A percentile compares a stretch with the other conserved stretches of the same genome.
phyloP scores from a whole-genome alignment of 2,113 vertebrate species.

The Aplodontia rufa region DNA sequence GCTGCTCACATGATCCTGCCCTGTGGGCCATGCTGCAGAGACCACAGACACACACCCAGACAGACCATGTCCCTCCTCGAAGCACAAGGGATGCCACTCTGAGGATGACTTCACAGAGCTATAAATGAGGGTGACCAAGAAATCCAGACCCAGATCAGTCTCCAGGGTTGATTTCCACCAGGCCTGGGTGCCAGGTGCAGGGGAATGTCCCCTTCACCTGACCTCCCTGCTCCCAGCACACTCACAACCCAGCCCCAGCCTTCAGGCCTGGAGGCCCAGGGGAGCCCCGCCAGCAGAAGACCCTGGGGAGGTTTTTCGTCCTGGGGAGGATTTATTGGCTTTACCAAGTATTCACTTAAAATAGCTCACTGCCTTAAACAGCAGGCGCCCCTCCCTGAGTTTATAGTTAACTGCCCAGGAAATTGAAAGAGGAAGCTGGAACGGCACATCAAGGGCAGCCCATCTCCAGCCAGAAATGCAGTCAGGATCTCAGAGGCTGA shows the following conservation, averaged over 20 bases:
- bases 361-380: background rate
- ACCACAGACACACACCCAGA: background rate
- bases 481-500: background rate
- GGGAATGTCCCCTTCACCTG: too few species aligned
- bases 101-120: background rate
- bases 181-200: too few species aligned
- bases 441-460: background rate
- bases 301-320: background rate
- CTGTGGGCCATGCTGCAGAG: fast-evolving
- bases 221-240: too few species aligned
- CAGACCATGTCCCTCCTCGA: background rate
- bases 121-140: background rate
- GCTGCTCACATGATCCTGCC: too few species aligned
- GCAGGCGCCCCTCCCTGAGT: background rate
- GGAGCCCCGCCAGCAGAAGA: background rate
- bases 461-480: background rate
- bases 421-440: background rate
- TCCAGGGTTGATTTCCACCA: background rate
- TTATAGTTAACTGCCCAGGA: constrained; percentile 19
- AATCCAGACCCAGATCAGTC: background rate
- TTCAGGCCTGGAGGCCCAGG: fast-evolving
- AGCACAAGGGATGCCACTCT: background rate
- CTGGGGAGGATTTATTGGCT: background rate
- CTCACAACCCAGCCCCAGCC: too few species aligned
- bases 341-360: constrained; percentile 11